phyloP scores from a whole-genome alignment of 2,113 vertebrate species.

The Craseonycteris thonglongyai region DNA sequence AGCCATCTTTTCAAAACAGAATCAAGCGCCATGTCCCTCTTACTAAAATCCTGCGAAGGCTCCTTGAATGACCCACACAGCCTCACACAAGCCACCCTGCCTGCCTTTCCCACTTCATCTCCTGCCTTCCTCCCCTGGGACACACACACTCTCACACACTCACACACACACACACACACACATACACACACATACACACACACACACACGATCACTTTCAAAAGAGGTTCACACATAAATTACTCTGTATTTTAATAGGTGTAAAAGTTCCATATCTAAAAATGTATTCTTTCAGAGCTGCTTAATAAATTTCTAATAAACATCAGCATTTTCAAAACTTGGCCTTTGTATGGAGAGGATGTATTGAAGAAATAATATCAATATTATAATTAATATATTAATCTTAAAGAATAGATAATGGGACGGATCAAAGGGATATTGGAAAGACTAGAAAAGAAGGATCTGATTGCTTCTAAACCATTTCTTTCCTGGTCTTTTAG shows the following conservation, averaged over 20 bases:
- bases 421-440: not conserved
- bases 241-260: not conserved
- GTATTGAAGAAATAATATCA: not conserved
- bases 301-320: not conserved
- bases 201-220: not conserved
- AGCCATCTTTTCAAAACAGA: not conserved
- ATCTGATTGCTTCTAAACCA: not conserved
- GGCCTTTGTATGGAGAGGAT: not conserved
- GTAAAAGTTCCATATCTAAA: not conserved
- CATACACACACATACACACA: too few species aligned
- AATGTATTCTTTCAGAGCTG: not conserved
- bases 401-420: not conserved
- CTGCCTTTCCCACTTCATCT: not conserved
- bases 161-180: too few species aligned
- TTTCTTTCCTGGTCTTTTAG: not conserved
- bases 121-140: not conserved
- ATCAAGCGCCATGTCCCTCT: not conserved
- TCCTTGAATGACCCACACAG: fast-evolving
- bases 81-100: not conserved
- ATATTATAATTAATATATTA: not conserved
- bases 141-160: not conserved
- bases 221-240: not conserved
- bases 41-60: not conserved
- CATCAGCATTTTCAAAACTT: not conserved
- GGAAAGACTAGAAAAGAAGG: not conserved